phyloP scores from a whole-genome alignment of 2,113 vertebrate species.

The Shinisaurus crocodilurus region DNA sequence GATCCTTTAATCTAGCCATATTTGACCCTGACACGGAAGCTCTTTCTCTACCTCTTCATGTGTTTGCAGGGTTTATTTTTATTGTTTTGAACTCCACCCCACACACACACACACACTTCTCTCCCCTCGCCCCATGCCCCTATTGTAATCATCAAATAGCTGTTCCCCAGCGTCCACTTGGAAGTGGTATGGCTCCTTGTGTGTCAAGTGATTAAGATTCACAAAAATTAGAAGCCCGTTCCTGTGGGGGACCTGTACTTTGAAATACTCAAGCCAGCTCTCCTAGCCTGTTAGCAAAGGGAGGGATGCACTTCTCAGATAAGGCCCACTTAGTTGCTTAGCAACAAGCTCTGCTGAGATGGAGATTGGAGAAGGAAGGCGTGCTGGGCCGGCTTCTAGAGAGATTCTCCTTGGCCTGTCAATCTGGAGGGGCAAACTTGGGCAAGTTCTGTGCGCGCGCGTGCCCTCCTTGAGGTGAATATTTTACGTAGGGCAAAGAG shows the following conservation, averaged over 20 bases:
- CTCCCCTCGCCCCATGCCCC: constrained; percentile 10
- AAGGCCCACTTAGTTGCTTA: constrained; percentile 32
- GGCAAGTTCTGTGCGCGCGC: fast-evolving
- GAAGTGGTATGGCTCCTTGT: constrained; percentile 6
- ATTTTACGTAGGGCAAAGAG: not conserved
- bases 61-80: constrained; percentile 25
- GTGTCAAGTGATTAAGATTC: constrained; percentile 39
- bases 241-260: not conserved
- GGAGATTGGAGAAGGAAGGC: constrained; percentile 10
- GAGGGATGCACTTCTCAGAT: not conserved
- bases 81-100: not conserved
- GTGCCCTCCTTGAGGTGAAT: not conserved
- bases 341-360: constrained; percentile 29
- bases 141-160: not conserved
- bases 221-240: not conserved
- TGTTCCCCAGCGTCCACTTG: constrained; percentile 22
- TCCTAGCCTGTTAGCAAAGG: not conserved
- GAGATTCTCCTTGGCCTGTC: not conserved
- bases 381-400: not conserved
- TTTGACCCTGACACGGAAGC: constrained; percentile 26
- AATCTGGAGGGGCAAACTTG: fast-evolving
- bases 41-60: constrained; percentile 28
- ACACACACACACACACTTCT: no score
- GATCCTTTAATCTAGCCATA: constrained; percentile 21
- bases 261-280: not conserved